Conservation (phyloP, 2,888 invertebrate species). For the Yponomeuta cagnagella region DNA sequence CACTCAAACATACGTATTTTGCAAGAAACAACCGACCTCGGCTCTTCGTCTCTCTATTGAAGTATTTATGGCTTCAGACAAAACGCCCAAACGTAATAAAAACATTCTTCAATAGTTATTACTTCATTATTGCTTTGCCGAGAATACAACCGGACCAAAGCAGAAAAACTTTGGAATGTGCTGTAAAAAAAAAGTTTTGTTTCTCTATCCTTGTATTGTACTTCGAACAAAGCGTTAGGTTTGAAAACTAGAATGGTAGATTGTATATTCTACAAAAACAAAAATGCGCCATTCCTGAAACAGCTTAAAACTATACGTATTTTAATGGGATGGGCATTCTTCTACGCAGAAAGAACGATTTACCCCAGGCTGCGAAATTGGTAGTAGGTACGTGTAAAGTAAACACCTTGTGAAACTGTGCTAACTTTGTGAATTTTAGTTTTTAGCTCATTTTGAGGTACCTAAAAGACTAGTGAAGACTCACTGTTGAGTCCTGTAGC, state of each 20-base stretch:
- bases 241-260: too few species aligned
- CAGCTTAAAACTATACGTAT: too few species aligned
- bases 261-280: too few species aligned
- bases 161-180: background rate
- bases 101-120: background rate
- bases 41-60: background rate
- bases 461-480: too few species aligned
- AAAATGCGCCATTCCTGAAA: too few species aligned
- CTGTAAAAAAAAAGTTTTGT: background rate
- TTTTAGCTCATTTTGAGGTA: too few species aligned
- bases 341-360: too few species aligned
- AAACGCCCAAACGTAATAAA: background rate
- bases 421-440: too few species aligned
- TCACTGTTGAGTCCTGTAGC: background rate
- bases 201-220: background rate
- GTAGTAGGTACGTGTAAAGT: too few species aligned
- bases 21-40: background rate
- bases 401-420: too few species aligned
- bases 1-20: background rate
- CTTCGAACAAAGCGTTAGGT: background rate
- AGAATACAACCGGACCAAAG: background rate
- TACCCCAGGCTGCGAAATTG: too few species aligned
- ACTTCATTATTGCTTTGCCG: background rate
- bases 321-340: too few species aligned
- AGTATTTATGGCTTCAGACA: background rate